Conservation (phyloP, 2,113 vertebrate genomes). For the Poecilia latipinna region DNA sequence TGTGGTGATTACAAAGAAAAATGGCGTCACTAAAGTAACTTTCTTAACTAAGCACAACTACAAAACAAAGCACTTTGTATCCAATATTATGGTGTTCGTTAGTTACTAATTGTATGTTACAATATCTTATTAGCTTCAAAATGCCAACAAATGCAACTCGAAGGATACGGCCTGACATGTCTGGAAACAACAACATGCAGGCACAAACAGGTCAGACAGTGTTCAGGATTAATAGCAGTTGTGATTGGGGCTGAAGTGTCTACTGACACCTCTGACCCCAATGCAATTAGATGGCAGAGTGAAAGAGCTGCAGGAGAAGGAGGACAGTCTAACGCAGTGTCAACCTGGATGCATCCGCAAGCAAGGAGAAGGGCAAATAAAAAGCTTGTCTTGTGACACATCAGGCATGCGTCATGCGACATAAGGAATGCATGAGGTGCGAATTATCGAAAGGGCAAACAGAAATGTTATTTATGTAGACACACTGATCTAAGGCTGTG, state of each 20-base stretch:
- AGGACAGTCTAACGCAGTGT: slow-evolving; percentile 14
- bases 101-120: neutral
- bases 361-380: slow-evolving; percentile 3
- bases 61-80: neutral
- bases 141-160: slow-evolving; percentile 15
- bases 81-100: neutral
- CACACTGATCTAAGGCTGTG: neutral
- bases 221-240: slow-evolving; percentile 65
- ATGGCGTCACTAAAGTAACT: neutral
- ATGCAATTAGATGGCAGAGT: slow-evolving; percentile 58
- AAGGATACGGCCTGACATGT: slow-evolving; percentile 38
- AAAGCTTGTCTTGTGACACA: neutral
- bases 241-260: slow-evolving; percentile 72
- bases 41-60: neutral
- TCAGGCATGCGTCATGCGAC: neutral
- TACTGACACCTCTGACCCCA: slow-evolving; percentile 68
- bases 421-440: neutral
- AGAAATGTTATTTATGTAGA: slow-evolving; percentile 7
- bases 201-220: slow-evolving; percentile 46
- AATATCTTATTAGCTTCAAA: slow-evolving; percentile 6
- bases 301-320: slow-evolving; percentile 6
- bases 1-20: no score
- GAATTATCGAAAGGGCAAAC: slow-evolving; percentile 16
- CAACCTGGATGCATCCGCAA: slow-evolving; percentile 12
- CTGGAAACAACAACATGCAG: slow-evolving; percentile 11